Conservation (phyloP, 2,888 invertebrate genomes). For the Cheilosia scutellata region DNA sequence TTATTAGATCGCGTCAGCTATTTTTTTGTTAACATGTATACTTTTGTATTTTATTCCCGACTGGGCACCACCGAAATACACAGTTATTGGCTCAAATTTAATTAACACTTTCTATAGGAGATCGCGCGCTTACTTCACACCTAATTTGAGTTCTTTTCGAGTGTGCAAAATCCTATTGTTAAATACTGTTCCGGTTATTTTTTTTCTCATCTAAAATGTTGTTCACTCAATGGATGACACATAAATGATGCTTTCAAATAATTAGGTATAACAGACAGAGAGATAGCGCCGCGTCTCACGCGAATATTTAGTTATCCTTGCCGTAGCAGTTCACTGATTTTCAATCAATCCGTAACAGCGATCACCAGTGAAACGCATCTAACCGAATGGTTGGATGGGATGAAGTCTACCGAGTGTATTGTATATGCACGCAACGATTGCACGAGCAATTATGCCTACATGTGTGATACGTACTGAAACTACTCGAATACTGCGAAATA, state of each 20-base stretch:
- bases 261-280: neutral
- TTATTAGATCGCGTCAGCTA: conserved; percentile 23
- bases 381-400: conserved; percentile 54
- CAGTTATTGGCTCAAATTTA: conserved; percentile 76
- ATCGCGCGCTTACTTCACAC: conserved; percentile 83
- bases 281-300: neutral
- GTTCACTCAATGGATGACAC: conserved; percentile 36
- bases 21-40: neutral
- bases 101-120: conserved; percentile 80
- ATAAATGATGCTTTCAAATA: neutral
- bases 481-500: conserved; percentile 61
- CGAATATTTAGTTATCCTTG: conserved; percentile 42
- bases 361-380: conserved; percentile 63
- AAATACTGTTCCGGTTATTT: conserved; percentile 56
- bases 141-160: conserved; percentile 77
- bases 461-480: conserved; percentile 48
- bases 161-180: conserved; percentile 66
- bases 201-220: conserved; percentile 45
- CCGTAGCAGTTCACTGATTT: conserved; percentile 63
- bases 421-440: conserved; percentile 29
- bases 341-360: conserved; percentile 70
- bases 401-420: conserved; percentile 47
- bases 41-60: too few species aligned
- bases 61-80: conserved; percentile 35
- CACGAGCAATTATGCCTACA: conserved; percentile 9